Evolutionary conservation across 2,888 invertebrate genomes (phyloP), one percentile per base, ranked within the genome.

Genomic region (Stenolophus ochropezus): DNA sequence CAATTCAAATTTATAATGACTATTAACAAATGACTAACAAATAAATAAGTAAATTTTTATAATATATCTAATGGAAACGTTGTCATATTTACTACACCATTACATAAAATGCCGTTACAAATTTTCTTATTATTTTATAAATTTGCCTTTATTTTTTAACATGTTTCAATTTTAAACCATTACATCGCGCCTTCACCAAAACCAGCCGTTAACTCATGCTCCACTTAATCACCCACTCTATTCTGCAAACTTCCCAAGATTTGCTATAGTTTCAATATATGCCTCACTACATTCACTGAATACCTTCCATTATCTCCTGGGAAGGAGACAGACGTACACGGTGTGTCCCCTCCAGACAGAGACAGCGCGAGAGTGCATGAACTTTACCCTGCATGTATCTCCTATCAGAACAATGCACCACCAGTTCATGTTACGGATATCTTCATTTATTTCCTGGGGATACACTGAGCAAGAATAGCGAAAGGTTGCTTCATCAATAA

Each of bases 361-460:
- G 33, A 42, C 6, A 42, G 33, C 33, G 11, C 33, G 6, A 42
- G 33, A 42, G 33, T 42, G 33, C 33, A 42, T 42, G 33, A 42
- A 42, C 33, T 42, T 42, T 42, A 42, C 33, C 33, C 33, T 61
- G 25, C 61, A 61, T 61, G 61, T 61, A 61, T 61, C 61, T 61
- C 23, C 21, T 42, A 61, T 61, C 61, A 51, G 51, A 51, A 51
- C 51, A 51, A 51, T 51, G 61, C 61, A 61, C 14, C n/a, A 14
- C n/a, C 23, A 61, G 8, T 61, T 61, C 61, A 61, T 61, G 61
- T 61, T 23, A 61, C 25, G 25, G 61, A 61, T 61, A 61, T 61
- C 61, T 61, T 61, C 61, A 61, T 61, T 61, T 61, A 61, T 61
- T 61, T 61, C 61, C 61, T 5, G 61, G 8, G 33, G 11, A 42